Base-by-base conservation (phyloP, 2,797 vertebrate species). In the Steatocranus sp. region DNA sequence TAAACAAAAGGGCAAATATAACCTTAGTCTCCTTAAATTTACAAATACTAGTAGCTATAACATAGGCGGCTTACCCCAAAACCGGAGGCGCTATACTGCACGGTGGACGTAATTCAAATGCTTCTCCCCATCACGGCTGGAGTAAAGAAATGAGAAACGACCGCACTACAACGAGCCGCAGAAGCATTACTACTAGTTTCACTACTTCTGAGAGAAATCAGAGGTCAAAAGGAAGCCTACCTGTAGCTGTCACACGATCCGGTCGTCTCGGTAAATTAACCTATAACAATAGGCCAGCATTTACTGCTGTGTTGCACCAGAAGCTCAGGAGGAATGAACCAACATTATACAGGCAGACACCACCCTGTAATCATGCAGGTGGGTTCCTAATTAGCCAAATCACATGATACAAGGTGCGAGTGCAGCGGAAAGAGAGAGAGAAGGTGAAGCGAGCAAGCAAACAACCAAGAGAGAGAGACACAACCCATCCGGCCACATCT, bases 251-350 rank as follows among this genome's bases (percentile, higher is more conserved):
- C 49, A 50, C 49, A 23, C 49, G 1, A 20, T 2, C 49, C 10
- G 5, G 11, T 38, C 11, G 3, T 2, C 49, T 11, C n/a, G n/a
- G 49, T 50, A 23, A 23, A 51, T 3, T 51, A 11, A 0, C 49
- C 49, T 4, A 20, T 11, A 43, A 15, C 3, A 3, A 43, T 2
- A 50, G 48, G 48, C 48, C 48, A 50, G 48, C 48, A 50, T 2
- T 20, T 11, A 50, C n/a, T 50, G 18, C 48, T 1, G 48, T 1
- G 48, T 50, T 50, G 48, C 3, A 1, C 48, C 9, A 11, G 9
- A n/a, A 20, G 48, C 18, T 49, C 9, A 3, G 48, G 5, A 10
- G 9, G 18, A n/a, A 10, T 0, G 48, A 49, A n/a, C 48, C 1
- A 6, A 49, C 18, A 49, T 49, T 6, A 49, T 49, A 49, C 18